A percentile compares a stretch with the other conserved stretches of the same genome.
Evolutionary conservation across 1,140 invertebrate species (phyloP).

Genomic region (Drosophila kurseongensis): DNA sequence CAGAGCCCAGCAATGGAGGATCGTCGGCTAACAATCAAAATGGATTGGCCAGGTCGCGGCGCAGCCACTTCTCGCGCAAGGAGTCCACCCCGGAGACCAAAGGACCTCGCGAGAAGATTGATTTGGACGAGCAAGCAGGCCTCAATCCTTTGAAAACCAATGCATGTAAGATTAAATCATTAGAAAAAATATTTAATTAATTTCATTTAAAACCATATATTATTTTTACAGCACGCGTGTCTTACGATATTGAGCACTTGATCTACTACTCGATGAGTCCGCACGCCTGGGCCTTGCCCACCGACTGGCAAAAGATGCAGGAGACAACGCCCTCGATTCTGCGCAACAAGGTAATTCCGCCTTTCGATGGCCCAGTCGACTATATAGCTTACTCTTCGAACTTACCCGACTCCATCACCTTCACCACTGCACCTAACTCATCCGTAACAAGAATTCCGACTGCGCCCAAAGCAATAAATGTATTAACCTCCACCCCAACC

Average conservation of each 20-base stretch:
- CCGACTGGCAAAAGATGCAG: constrained; percentile 75
- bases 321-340: constrained; percentile 75
- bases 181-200: no score
- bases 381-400: constrained; percentile 31
- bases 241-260: constrained; percentile 80
- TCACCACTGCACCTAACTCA: constrained; percentile 63
- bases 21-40: constrained; percentile 55
- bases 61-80: constrained; percentile 84
- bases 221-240: constrained; percentile 63
- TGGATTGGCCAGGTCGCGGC: constrained; percentile 79
- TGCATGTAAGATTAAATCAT: constrained; percentile 69
- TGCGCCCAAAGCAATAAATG: constrained; percentile 15
- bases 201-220: not conserved
- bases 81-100: constrained; percentile 79
- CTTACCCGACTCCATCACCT: constrained; percentile 27
- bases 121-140: constrained; percentile 45
- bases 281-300: constrained; percentile 76
- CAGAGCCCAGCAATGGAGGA: constrained; percentile 51
- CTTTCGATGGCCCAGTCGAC: constrained; percentile 15
- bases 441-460: constrained; percentile 42
- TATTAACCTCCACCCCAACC: constrained; percentile 13
- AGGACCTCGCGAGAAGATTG: constrained; percentile 51
- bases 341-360: constrained; percentile 83
- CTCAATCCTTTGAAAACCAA: constrained; percentile 49
- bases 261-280: constrained; percentile 81